phyloP scores from a whole-genome alignment of 2,797 vertebrate genomes.

The Cyclopterus lumpus region DNA sequence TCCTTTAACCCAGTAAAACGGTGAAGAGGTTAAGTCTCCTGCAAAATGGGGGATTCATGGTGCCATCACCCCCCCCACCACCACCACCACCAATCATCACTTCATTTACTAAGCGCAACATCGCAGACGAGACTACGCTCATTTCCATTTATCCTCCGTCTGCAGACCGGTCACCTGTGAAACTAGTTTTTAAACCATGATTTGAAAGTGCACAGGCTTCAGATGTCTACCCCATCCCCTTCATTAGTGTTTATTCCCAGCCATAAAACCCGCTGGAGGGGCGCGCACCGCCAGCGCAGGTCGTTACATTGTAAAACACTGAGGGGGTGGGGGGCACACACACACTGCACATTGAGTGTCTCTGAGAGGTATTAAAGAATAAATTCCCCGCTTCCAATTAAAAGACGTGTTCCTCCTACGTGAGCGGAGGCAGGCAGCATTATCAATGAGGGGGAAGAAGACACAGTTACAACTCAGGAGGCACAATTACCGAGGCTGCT shows the following conservation, averaged over 20 bases:
- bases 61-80: constrained; percentile 14
- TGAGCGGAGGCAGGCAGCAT: constrained; percentile 67
- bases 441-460: constrained; percentile 72
- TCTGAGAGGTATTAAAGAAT: constrained; percentile 75
- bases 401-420: constrained; percentile 73
- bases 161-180: constrained; percentile 84
- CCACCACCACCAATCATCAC: constrained; percentile 40
- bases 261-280: constrained; percentile 78
- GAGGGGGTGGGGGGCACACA: constrained; percentile 64
- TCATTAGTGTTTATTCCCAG: constrained; percentile 80
- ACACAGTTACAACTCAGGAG: constrained; percentile 78
- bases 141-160: constrained; percentile 84
- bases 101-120: constrained; percentile 71
- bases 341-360: constrained; percentile 58
- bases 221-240: constrained; percentile 59
- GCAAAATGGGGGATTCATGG: neutral
- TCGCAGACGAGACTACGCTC: constrained; percentile 55
- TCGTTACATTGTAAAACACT: constrained; percentile 82
- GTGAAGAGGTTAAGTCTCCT: neutral
- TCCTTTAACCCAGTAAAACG: neutral
- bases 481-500: constrained; percentile 74
- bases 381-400: constrained; percentile 78
- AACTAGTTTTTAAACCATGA: constrained; percentile 84
- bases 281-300: constrained; percentile 57
- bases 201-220: constrained; percentile 62